Percentiles rank a stretch among this genome's conserved stretches.
phyloP scores from a whole-genome alignment of 2,797 vertebrate species.

The Myripristis jacobus region DNA sequence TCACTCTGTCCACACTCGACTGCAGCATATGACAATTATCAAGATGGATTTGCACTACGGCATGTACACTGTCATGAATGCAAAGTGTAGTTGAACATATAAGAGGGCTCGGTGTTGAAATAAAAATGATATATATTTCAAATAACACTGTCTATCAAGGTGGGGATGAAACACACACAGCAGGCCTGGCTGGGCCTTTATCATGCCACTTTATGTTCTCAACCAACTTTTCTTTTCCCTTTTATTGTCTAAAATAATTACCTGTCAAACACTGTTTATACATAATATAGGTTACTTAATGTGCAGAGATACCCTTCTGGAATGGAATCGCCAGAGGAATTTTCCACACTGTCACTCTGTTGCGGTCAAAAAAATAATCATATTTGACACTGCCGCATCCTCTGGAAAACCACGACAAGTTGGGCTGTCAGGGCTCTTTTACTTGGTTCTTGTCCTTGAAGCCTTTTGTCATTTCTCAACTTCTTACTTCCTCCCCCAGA shows the following conservation, averaged over 20 bases:
- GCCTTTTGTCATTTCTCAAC: conserved; percentile 72
- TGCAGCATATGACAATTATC: conserved; percentile 69
- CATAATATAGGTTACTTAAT: conserved; percentile 74
- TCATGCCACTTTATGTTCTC: conserved; percentile 26
- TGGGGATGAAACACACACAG: conserved; percentile 38
- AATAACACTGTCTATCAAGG: conserved; percentile 44
- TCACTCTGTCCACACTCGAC: conserved; percentile 58
- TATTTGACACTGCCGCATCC: conserved; percentile 76
- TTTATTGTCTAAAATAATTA: conserved; percentile 75
- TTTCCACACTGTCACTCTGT: conserved; percentile 76
- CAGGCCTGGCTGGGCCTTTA: conserved; percentile 43
- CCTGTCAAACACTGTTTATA: conserved; percentile 77
- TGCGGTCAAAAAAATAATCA: conserved; percentile 69
- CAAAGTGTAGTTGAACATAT: conserved; percentile 55
- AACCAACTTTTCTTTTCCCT: conserved; percentile 48
- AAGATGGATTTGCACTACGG: conserved; percentile 66
- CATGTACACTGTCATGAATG: conserved; percentile 24
- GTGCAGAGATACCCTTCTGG: conserved; percentile 72
- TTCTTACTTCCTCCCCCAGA: conserved; percentile 43
- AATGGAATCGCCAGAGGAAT: conserved; percentile 72
- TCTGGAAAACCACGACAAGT: conserved; percentile 70
- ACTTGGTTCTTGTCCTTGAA: conserved; percentile 66
- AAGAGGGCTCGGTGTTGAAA: conserved; percentile 46
- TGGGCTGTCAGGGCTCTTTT: conserved; percentile 72
- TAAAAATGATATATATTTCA: conserved; percentile 66